A percentile compares a stretch with the other conserved stretches of the same genome.
phyloP scores from a whole-genome alignment of 2,113 vertebrate genomes.

The Octodon degus region DNA sequence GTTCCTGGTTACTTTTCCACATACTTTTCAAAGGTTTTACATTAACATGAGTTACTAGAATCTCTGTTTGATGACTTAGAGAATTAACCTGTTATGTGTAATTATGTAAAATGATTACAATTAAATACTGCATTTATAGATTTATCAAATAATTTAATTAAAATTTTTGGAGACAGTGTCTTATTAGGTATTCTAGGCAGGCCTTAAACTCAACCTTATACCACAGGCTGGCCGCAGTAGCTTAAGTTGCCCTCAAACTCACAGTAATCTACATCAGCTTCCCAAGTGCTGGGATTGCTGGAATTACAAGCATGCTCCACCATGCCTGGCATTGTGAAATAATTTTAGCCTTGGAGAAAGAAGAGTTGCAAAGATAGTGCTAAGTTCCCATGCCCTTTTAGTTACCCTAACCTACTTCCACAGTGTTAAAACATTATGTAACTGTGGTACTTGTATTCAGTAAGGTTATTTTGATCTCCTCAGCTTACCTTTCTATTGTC shows the following conservation, averaged over 20 bases:
- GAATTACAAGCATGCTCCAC: background rate
- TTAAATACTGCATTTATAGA: background rate
- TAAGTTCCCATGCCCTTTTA: background rate
- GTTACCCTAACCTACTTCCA: background rate
- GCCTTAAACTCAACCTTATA: background rate
- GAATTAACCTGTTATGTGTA: background rate
- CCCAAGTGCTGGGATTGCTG: background rate
- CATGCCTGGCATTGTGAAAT: background rate
- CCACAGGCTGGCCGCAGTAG: background rate
- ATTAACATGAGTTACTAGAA: background rate
- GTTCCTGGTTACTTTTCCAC: background rate
- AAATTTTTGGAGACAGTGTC: background rate
- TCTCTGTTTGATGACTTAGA: slow-evolving; percentile 21
- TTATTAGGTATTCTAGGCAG: background rate
- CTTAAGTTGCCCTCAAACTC: background rate
- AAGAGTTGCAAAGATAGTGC: background rate
- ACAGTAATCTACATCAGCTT: background rate
- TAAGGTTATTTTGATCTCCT: background rate
- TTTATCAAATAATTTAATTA: background rate
- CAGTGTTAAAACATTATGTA: background rate
- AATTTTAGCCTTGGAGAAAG: background rate
- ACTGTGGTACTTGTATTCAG: background rate
- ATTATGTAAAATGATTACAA: background rate
- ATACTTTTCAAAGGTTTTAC: background rate
- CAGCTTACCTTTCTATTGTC: background rate